Percentiles rank a stretch among this genome's conserved stretches.
Evolutionary conservation across 1,140 invertebrate genomes (phyloP).

Genomic region (Drosophila hydei): DNA sequence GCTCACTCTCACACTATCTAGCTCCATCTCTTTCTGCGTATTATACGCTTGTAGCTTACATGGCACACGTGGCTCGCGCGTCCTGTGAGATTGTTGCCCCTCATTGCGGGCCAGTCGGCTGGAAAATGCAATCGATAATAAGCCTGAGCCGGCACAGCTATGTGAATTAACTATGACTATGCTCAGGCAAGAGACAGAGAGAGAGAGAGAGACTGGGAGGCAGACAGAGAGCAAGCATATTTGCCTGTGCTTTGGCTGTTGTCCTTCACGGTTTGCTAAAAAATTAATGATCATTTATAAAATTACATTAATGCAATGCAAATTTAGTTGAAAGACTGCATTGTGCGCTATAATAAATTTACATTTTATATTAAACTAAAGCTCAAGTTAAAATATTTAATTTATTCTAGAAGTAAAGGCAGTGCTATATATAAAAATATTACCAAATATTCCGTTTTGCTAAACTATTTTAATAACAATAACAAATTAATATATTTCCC

Average conservation of each 20-base stretch:
- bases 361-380: neutral
- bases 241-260: neutral
- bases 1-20: neutral
- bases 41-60: constrained; percentile 80
- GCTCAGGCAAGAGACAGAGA: neutral
- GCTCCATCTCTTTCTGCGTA: constrained; percentile 29
- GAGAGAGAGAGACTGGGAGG: constrained; percentile 8
- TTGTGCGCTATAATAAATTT: constrained; percentile 36
- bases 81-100: constrained; percentile 61
- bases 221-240: neutral
- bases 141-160: constrained; percentile 29
- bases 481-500: no score
- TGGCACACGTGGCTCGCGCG: constrained; percentile 59
- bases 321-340: constrained; percentile 51
- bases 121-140: constrained; percentile 71
- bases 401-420: no score
- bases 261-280: constrained; percentile 37
- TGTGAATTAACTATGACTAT: constrained; percentile 68
- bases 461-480: no score
- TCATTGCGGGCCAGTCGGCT: constrained; percentile 57
- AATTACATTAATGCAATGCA: constrained; percentile 54
- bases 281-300: constrained; percentile 61
- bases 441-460: no score
- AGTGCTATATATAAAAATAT: no score
- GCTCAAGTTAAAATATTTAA: no score